Conservation (phyloP, 2,888 invertebrate genomes). For the Pogonocherus hispidulus region DNA sequence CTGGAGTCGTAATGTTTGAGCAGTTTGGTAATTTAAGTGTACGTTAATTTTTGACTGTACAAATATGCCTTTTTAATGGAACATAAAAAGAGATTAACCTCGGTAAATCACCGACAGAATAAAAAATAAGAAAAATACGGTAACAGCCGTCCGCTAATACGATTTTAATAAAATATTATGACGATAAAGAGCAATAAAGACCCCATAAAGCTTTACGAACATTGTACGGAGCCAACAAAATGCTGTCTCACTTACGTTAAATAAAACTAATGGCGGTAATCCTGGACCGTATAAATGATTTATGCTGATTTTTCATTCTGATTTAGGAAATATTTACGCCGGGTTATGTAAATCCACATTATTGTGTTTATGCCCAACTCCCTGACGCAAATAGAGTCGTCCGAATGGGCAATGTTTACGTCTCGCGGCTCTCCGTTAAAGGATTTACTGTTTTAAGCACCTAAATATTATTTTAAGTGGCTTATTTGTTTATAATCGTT, state of each 20-base stretch:
- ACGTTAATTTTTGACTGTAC: no score
- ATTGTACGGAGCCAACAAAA: slow-evolving; percentile 15
- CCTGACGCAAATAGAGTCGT: slow-evolving; percentile 54
- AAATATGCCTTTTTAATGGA: neutral
- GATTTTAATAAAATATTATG: slow-evolving; percentile 21
- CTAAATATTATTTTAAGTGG: slow-evolving; percentile 54
- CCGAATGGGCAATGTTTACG: slow-evolving; percentile 48
- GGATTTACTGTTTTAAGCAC: slow-evolving; percentile 50
- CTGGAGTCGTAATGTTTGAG: no score
- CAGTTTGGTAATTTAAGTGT: no score
- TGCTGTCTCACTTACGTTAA: slow-evolving; percentile 31
- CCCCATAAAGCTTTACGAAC: slow-evolving; percentile 11
- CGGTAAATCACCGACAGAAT: neutral
- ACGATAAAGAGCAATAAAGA: slow-evolving; percentile 23
- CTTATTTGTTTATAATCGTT: slow-evolving; percentile 53
- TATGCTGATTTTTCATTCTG: slow-evolving; percentile 50
- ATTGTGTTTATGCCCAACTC: slow-evolving; percentile 51
- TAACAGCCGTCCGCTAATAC: neutral
- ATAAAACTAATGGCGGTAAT: slow-evolving; percentile 48
- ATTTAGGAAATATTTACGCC: slow-evolving; percentile 55
- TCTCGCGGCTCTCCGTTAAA: slow-evolving; percentile 32
- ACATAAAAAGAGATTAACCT: neutral
- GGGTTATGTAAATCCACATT: slow-evolving; percentile 51
- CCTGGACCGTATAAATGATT: slow-evolving; percentile 39
- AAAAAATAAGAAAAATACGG: neutral